Evolutionary conservation across 2,888 invertebrate genomes (phyloP).

Genomic region (Pyrochroa serraticornis): DNA sequence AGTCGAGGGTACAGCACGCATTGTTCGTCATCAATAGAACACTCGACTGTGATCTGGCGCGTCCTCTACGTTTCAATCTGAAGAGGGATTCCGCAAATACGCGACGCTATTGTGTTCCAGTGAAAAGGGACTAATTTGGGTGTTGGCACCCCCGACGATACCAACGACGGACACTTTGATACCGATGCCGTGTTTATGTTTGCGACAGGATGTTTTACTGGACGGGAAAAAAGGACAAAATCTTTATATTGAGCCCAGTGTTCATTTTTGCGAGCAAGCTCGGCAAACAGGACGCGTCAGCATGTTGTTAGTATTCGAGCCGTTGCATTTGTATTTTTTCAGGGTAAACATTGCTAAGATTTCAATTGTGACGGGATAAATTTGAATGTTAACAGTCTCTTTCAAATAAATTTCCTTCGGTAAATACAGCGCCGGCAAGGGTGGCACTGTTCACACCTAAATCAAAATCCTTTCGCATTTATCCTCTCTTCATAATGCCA

Average conservation of each 20-base stretch:
- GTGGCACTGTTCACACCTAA: constrained; percentile 8
- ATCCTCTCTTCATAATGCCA: not conserved
- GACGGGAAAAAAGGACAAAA: not conserved
- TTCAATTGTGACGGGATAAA: constrained; percentile 5
- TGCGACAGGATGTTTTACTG: constrained; percentile 3
- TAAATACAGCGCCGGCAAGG: constrained; percentile 10
- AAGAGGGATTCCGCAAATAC: constrained; percentile 44
- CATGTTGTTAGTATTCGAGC: not conserved
- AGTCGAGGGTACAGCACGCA: constrained; percentile 38
- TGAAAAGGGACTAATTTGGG: constrained; percentile 48
- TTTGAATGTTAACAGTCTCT: constrained; percentile 7
- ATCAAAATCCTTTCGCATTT: constrained; percentile 12
- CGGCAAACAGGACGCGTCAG: too few relatives aligned
- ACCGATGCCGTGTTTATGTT: not conserved
- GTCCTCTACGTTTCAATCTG: constrained; percentile 48
- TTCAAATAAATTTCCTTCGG: constrained; percentile 8
- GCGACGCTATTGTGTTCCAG: constrained; percentile 37
- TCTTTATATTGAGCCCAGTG: not conserved
- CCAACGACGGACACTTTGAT: constrained; percentile 13
- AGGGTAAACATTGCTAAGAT: constrained; percentile 8
- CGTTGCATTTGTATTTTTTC: not conserved
- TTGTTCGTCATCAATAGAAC: constrained; percentile 47
- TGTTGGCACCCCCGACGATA: constrained; percentile 43
- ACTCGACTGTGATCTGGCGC: constrained; percentile 46
- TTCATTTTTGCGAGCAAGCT: not conserved